phyloP scores from a whole-genome alignment of 2,797 vertebrate species.

The Lepilemur septentrionalis region DNA sequence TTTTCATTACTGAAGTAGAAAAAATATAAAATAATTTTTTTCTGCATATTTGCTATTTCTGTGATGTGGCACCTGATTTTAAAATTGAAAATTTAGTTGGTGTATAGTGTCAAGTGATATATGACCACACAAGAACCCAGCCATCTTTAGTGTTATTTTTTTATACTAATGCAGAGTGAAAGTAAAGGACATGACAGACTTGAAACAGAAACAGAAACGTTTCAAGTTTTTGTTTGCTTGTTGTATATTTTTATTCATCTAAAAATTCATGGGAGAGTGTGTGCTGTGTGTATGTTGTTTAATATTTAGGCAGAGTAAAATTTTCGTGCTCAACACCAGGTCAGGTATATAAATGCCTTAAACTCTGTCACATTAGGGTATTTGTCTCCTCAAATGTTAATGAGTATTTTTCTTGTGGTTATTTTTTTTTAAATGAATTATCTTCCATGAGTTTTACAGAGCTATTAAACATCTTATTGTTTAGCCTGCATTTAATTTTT shows the following conservation, averaged over 20 bases:
- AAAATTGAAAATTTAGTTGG: slow-evolving; percentile 22
- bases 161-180: not conserved
- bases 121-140: not conserved
- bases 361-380: not conserved
- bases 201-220: too few relatives aligned
- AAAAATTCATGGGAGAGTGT: not conserved
- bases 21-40: not conserved
- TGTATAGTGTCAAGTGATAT: not conserved
- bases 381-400: not conserved
- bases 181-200: not conserved
- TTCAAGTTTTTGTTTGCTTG: slow-evolving; percentile 2
- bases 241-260: slow-evolving; percentile 13
- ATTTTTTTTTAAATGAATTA: not conserved
- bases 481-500: not conserved
- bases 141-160: not conserved
- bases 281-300: not conserved
- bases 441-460: not conserved
- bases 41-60: slow-evolving; percentile 13
- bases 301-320: slow-evolving; percentile 12
- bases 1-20: slow-evolving; percentile 16
- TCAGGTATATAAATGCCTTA: not conserved
- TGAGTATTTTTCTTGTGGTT: not conserved
- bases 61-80: not conserved
- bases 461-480: not conserved
- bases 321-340: not conserved